Percentiles rank a stretch among this genome's conserved stretches.
phyloP scores from a whole-genome alignment of 2,888 invertebrate species.

The Macaria liturata region DNA sequence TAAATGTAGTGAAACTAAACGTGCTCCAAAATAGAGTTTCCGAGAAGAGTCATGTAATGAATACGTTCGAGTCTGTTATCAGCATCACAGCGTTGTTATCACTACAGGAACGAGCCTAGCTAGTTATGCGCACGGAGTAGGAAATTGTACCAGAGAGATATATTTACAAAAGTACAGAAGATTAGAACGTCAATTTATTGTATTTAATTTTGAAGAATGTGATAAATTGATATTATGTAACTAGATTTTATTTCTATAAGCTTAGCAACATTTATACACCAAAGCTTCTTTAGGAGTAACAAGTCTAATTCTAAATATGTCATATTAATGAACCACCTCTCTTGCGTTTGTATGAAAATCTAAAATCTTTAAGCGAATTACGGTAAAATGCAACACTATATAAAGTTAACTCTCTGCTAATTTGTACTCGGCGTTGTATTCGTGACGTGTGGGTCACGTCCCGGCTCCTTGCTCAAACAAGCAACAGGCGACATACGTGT shows the following conservation, averaged over 20 bases:
- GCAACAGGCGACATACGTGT: conserved; percentile 28
- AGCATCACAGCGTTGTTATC: conserved; percentile 7
- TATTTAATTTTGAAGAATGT: too few relatives aligned
- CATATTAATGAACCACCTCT: too few relatives aligned
- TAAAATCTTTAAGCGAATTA: too few relatives aligned
- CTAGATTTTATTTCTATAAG: too few relatives aligned
- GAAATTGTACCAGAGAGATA: not conserved
- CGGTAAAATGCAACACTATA: too few relatives aligned
- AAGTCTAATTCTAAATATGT: too few relatives aligned
- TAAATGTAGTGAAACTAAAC: too few relatives aligned
- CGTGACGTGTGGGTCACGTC: conserved; percentile 28
- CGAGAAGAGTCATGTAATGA: not conserved
- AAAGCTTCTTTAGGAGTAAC: too few relatives aligned
- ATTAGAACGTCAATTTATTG: too few relatives aligned
- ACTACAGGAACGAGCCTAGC: conserved; percentile 3
- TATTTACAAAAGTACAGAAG: not conserved
- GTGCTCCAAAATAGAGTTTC: conserved; percentile 1
- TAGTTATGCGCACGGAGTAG: conserved; percentile 3
- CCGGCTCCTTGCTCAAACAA: conserved; percentile 27
- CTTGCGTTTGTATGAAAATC: too few relatives aligned
- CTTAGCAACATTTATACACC: too few relatives aligned
- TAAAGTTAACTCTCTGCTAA: not conserved
- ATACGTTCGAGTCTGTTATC: conserved; percentile 1
- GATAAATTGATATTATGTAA: too few relatives aligned
- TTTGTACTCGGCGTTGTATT: not conserved